Evolutionary conservation across 2,113 vertebrate genomes (phyloP).

Genomic region (Brachyhypopomus gauderio): DNA sequence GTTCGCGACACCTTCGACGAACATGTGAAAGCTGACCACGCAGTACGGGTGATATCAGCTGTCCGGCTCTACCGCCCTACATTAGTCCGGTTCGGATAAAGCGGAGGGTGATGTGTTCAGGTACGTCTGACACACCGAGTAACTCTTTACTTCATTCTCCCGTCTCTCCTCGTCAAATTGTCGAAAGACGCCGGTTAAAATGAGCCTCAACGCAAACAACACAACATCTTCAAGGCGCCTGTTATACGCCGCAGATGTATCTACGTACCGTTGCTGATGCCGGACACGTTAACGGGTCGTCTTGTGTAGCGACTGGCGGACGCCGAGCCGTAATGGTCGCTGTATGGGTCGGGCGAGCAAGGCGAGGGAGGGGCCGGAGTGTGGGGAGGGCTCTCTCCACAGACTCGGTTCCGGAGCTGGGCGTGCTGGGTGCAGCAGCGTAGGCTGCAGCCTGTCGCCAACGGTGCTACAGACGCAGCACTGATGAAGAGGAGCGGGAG

Average conservation of each 20-base stretch:
- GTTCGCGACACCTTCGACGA: neutral
- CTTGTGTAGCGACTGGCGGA: conserved; percentile 39
- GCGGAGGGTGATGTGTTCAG: conserved; percentile 2
- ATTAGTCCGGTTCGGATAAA: conserved; percentile 54
- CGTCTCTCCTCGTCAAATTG: neutral
- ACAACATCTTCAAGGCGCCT: neutral
- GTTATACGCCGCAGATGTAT: neutral
- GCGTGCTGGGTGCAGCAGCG: conserved; percentile 51
- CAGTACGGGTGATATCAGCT: neutral
- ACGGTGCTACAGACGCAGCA: conserved; percentile 42
- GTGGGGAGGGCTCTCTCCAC: conserved; percentile 32
- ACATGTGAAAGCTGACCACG: conserved; percentile 11
- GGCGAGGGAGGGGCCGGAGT: conserved; percentile 32
- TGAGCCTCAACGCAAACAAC: conserved; percentile 4
- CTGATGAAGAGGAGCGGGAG: conserved; percentile 27
- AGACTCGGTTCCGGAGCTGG: conserved; percentile 40
- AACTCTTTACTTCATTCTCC: conserved; percentile 35
- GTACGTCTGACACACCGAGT: conserved; percentile 28
- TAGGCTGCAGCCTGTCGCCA: conserved; percentile 11
- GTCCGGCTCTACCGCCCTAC: neutral
- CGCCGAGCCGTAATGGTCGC: conserved; percentile 6
- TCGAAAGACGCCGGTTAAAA: too few species aligned
- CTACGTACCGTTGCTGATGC: conserved; percentile 51
- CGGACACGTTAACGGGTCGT: conserved; percentile 33
- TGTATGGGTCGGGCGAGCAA: conserved; percentile 28